phyloP scores from a whole-genome alignment of 2,113 vertebrate genomes.

The Pungitius pungitius region DNA sequence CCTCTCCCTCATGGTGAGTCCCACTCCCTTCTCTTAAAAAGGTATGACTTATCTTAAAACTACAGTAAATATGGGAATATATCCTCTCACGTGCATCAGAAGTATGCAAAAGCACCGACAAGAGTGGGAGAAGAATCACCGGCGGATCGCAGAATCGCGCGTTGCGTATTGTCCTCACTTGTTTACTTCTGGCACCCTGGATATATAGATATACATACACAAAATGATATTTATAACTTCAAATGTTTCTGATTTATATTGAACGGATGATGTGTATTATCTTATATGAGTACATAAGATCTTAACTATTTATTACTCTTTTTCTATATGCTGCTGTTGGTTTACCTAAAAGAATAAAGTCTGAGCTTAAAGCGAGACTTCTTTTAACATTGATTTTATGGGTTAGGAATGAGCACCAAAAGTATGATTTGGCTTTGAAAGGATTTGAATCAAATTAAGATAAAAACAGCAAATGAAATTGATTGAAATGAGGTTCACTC shows the following conservation, averaged over 20 bases:
- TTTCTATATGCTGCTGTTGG: not conserved
- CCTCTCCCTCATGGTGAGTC: no score
- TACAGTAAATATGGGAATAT: no score
- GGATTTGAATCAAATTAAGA: slow-evolving; percentile 28
- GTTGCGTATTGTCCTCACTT: no score
- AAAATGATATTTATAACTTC: no score
- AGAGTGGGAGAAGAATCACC: no score
- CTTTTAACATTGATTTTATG: not conserved
- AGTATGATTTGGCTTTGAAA: slow-evolving; percentile 2
- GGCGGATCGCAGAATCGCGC: no score
- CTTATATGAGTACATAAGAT: not conserved
- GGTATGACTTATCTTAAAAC: not conserved
- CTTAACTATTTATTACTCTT: not conserved
- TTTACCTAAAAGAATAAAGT: not conserved
- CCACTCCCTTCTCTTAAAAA: no score
- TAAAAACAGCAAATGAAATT: slow-evolving; percentile 28
- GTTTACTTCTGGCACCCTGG: no score
- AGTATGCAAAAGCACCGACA: no score
- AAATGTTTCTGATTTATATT: not conserved
- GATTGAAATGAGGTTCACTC: slow-evolving; percentile 28
- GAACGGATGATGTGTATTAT: not conserved
- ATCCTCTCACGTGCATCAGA: no score
- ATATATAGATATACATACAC: no score
- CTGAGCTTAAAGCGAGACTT: not conserved
- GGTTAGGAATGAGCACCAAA: slow-evolving; percentile 5